Evolutionary conservation across 2,888 invertebrate species (phyloP).

Genomic region (Hypercompe scribonia): DNA sequence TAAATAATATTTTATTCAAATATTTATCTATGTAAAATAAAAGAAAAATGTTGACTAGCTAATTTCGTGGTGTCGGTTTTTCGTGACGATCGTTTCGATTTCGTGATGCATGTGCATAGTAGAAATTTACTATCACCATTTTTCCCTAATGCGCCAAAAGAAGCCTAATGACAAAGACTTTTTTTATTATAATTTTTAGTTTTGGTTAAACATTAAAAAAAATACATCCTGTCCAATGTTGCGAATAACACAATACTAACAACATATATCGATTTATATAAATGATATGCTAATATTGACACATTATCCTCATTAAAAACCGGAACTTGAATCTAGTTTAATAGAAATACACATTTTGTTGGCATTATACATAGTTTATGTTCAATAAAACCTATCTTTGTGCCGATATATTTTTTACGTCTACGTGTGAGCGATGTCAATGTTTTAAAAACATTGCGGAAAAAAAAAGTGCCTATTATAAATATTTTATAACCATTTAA

Average conservation of each 20-base stretch:
- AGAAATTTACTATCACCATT: too few species aligned
- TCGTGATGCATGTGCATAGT: too few species aligned
- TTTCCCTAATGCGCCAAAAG: too few species aligned
- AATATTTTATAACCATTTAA: background rate
- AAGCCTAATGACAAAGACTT: too few species aligned
- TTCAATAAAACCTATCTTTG: slow-evolving; percentile 1
- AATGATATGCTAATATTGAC: slow-evolving; percentile 40
- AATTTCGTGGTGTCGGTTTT: too few species aligned
- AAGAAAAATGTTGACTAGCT: too few species aligned
- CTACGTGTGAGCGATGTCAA: background rate
- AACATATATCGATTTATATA: slow-evolving; percentile 19
- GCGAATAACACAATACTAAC: background rate
- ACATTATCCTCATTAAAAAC: slow-evolving; percentile 35
- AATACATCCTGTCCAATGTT: background rate
- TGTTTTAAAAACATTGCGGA: background rate
- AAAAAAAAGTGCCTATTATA: background rate
- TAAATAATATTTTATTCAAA: too few species aligned
- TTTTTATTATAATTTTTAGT: too few species aligned
- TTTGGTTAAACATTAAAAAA: background rate
- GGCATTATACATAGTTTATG: slow-evolving; percentile 21
- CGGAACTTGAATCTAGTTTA: slow-evolving; percentile 29
- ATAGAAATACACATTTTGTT: slow-evolving; percentile 27
- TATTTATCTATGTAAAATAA: too few species aligned
- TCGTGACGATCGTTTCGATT: too few species aligned
- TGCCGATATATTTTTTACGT: background rate